Evolutionary conservation across 2,888 invertebrate genomes (phyloP).

Genomic region (Xestia c-nigrum): DNA sequence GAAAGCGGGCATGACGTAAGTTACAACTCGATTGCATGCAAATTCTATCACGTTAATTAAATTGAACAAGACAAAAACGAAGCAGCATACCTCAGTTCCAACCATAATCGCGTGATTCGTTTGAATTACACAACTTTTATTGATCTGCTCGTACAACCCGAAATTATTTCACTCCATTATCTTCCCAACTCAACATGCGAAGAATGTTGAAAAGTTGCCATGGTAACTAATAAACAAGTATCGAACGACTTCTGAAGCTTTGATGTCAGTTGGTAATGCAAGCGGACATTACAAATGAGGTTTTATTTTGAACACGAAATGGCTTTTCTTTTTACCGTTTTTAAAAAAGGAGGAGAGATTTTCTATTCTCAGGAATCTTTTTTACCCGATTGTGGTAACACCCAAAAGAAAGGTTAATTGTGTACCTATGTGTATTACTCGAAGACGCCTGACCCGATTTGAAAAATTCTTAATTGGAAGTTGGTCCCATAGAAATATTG

Average conservation of each 20-base stretch:
- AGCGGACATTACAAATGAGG: constrained; percentile 22
- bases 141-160: constrained; percentile 83
- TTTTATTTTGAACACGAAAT: neutral
- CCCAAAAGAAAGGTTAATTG: too few species aligned
- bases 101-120: constrained; percentile 86
- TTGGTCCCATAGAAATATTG: too few species aligned
- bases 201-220: constrained; percentile 75
- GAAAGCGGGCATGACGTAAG: constrained; percentile 48
- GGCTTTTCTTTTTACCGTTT: too few species aligned
- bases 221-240: constrained; percentile 77
- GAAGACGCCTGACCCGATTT: too few species aligned
- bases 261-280: constrained; percentile 47
- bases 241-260: constrained; percentile 70
- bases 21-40: constrained; percentile 79
- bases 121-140: constrained; percentile 85
- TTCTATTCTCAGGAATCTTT: too few species aligned
- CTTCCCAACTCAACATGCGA: constrained; percentile 81
- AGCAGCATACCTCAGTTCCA: constrained; percentile 81
- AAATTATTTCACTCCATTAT: constrained; percentile 88
- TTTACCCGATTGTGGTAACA: too few species aligned
- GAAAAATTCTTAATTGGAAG: too few species aligned
- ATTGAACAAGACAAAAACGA: constrained; percentile 76
- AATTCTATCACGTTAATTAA: constrained; percentile 83
- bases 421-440: too few species aligned
- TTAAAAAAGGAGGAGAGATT: too few species aligned